Evolutionary conservation across 1,140 invertebrate genomes (phyloP), one percentile per base, ranked within the genome.

Genomic region (Ips nitidus): DNA sequence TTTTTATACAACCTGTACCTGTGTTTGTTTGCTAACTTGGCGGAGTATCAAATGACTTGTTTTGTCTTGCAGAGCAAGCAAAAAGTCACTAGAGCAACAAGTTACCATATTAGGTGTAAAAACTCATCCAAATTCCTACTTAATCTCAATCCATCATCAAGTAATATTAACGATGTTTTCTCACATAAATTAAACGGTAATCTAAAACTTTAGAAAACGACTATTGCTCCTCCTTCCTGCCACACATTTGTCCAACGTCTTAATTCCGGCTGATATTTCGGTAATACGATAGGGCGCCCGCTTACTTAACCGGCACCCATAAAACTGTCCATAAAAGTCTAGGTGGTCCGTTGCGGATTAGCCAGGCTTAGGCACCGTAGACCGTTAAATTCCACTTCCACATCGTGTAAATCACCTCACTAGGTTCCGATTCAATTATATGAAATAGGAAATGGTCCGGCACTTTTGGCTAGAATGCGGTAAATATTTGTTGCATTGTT

Each of bases 231-330:
- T 22, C 22, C 22, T 22, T 22, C 22, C 22, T 50, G 45, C 22
- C 6, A 22, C 45, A 50, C 7, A 50, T 50, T 50, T 50, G 45
- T 50, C 45, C 45, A 6, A 56, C 53, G 38, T 36, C 53, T 56
- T 39, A 56, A 56, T 56, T 56, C n/a, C 41, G n/a, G 4, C 58
- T 41, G 42, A 60, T 60, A 40, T 60, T 60, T 42, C 40, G 39
- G 58, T 42, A 60, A 60, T 60, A 22, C 39, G 41, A 60, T 60
- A 60, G 58, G 58, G 58, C 58, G 58, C 58, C 39, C 42, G 39
- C 53, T 7, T 2, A n/a, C 6, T 56, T 56, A n/a, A 56, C 53
- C 22, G 41, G 7, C 58, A 60, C 39, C 58, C 58, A 60, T 60
- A 60, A 60, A 60, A 37, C 53, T 39, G 37, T 37, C 53, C 53